These are phyloP conservation scores for Esox masquinongy DNA, from an alignment of 2,797 vertebrate genomes.

Conservation along the genomic window DNA sequence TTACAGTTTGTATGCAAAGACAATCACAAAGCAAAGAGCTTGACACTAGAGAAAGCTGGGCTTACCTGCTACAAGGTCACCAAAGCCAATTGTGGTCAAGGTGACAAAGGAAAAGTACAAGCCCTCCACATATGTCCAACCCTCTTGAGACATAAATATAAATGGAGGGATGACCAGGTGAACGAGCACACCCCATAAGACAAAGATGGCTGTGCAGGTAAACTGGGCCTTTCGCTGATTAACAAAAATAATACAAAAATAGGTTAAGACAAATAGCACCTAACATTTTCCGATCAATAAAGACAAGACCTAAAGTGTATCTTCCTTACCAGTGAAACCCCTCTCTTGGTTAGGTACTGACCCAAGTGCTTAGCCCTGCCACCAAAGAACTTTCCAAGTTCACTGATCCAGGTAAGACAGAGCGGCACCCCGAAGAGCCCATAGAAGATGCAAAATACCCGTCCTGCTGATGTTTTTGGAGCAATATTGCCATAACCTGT, in stretches of 20 bases:
- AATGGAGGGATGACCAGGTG: constrained; percentile 95
- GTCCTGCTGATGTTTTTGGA: constrained; percentile 89
- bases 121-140: constrained; percentile 93
- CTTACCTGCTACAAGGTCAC: constrained; percentile 94
- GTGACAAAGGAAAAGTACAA: constrained; percentile 99
- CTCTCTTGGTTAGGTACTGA: constrained; percentile 91
- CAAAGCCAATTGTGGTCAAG: constrained; percentile 96
- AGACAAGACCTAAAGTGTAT: neutral
- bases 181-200: constrained; percentile 92
- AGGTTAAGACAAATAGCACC: neutral
- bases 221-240: constrained; percentile 94
- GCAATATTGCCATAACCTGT: constrained; percentile 95
- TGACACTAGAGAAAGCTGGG: neutral
- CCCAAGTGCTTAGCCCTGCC: constrained; percentile 95
- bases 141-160: constrained; percentile 95
- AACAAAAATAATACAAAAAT: constrained; percentile 29
- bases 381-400: constrained; percentile 98
- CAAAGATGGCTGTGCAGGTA: constrained; percentile 94
- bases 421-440: constrained; percentile 97
- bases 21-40: neutral
- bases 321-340: constrained; percentile 85
- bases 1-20: neutral
- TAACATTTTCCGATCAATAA: neutral
- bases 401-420: constrained; percentile 97
- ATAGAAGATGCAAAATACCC: constrained; percentile 96